Percentiles rank a stretch among this genome's conserved stretches.
These are phyloP conservation scores for Pachyuromys duprasi DNA, from an alignment of 2,797 vertebrate genomes.

Conservation along the genomic window DNA sequence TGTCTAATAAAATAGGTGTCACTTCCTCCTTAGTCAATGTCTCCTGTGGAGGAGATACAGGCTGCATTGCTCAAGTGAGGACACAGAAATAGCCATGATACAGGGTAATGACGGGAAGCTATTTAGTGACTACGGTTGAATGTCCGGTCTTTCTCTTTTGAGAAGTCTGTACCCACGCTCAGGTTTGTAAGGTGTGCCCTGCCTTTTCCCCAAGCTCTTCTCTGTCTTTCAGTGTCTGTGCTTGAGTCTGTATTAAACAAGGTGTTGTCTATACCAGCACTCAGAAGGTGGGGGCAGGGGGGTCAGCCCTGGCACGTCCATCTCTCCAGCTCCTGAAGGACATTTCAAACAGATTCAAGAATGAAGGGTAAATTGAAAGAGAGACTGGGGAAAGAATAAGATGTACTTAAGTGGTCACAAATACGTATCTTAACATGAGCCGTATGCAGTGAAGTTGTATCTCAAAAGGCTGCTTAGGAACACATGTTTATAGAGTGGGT, in stretches of 20 bases:
- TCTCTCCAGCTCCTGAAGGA: neutral
- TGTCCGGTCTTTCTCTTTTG: neutral
- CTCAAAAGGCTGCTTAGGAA: neutral
- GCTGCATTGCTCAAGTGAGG: neutral
- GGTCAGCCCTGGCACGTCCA: neutral
- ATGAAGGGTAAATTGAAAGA: too few species aligned
- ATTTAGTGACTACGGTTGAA: neutral
- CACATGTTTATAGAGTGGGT: neutral
- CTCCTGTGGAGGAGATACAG: neutral
- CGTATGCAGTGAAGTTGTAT: neutral
- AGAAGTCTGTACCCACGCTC: neutral
- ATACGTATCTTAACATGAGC: neutral
- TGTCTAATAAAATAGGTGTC: neutral
- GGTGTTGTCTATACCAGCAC: neutral
- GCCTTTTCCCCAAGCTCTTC: neutral
- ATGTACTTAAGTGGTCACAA: neutral
- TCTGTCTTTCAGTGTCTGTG: neutral
- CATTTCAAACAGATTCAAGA: neutral
- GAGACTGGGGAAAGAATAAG: neutral
- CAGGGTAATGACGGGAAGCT: neutral
- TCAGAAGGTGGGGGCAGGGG: neutral
- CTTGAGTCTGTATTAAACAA: neutral
- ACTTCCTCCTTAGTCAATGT: constrained; percentile 7
- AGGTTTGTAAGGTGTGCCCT: neutral
- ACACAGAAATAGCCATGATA: neutral